Evolutionary conservation across 2,888 invertebrate genomes (phyloP), one percentile per base, ranked within the genome.

Genomic region (Anarsia innoxiella): DNA sequence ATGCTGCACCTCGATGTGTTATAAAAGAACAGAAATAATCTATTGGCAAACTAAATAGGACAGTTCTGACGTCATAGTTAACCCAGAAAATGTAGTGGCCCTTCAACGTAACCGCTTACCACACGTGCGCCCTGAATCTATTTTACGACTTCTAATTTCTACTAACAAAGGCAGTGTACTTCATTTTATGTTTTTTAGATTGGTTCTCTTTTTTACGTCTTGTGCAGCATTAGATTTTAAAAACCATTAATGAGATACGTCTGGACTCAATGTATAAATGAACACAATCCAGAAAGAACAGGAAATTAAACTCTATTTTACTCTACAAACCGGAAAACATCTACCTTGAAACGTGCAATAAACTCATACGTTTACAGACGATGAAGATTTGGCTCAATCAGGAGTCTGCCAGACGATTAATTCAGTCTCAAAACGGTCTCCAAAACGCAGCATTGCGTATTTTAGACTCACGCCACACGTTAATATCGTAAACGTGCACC

Each of bases 61-160:
- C 71, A 53, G 30, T 38, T 40, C 51, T 78, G 79, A 80, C 82
- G 82, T 82, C 80, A 79, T 51, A 44, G 36, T 42, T 59, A 65
- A 64, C 68, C 69, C 63, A 63, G 56, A 39, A 42, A 42, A 28
- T 42, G 35, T 38, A 41, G 23, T 36, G 19, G 25, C 12, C 41
- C 39, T 42, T 41, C 23, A 23, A 1, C 25, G 13, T 33, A 19
- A 28, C 31, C 19, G n/a, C n/a, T n/a, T n/a, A 32, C 23, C 12
- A 36, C 71, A 69, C 66, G 68, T 68, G 71, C 51, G 67, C 42
- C 55, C 71, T 48, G 60, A 56, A 61, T 64, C 57, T 19, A 8
- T 42, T 51, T 60, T 61, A 32, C 12, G 23, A n/a, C 13, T 31
- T 31, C 2, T 23, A 12, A 6, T n/a, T n/a, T n/a, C n/a, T n/a